Conservation (phyloP, 2,113 vertebrate species). For the Ameiurus melas region DNA sequence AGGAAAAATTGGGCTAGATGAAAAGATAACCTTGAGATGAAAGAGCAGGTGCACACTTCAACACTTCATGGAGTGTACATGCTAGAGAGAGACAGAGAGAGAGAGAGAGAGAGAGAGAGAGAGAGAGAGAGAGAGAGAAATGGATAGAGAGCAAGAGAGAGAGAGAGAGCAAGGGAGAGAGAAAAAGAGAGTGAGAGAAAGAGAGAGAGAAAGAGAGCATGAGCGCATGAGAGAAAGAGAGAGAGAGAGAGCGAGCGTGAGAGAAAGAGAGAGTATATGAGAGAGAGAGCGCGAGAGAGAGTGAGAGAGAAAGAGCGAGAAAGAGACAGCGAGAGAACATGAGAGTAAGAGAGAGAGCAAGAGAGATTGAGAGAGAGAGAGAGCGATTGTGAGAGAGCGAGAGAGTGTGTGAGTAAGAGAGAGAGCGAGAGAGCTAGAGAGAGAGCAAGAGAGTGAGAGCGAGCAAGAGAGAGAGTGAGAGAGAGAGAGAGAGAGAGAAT, state of each 20-base stretch:
- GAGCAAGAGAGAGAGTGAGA: background rate
- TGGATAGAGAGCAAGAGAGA: too few species aligned
- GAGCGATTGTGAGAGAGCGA: too few species aligned
- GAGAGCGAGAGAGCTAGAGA: background rate
- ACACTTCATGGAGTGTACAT: background rate
- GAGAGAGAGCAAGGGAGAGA: too few species aligned
- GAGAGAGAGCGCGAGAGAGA: too few species aligned
- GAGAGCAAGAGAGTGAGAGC: background rate
- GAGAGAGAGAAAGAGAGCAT: too few species aligned
- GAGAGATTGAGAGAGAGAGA: background rate
- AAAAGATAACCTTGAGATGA: slow-evolving; percentile 8
- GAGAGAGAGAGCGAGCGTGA: too few species aligned
- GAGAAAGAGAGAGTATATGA: too few species aligned
- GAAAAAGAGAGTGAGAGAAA: too few species aligned
- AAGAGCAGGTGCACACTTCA: background rate
- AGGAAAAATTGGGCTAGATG: background rate
- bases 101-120: background rate
- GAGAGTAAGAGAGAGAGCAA: background rate
- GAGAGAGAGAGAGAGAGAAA: too few species aligned
- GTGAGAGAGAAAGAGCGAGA: too few species aligned
- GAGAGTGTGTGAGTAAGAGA: background rate
- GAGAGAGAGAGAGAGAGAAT: background rate
- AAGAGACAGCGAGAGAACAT: too few species aligned
- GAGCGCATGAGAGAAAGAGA: too few species aligned
- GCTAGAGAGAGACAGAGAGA: background rate